A percentile compares a stretch with the other conserved stretches of the same genome.
Conservation (phyloP, 2,888 invertebrate species). For the Silvanus unidentatus region DNA sequence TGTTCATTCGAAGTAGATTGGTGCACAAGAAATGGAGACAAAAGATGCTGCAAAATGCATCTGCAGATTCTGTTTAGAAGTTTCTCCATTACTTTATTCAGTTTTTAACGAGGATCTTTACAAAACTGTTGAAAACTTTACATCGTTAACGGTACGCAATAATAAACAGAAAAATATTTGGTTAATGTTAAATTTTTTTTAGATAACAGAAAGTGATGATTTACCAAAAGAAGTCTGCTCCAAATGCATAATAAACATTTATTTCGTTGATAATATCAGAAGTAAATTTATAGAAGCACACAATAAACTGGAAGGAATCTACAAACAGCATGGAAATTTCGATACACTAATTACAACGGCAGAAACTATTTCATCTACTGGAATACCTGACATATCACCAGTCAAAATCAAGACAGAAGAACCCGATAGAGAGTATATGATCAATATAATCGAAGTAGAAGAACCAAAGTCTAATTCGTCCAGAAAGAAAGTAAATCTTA, state of each 20-base stretch:
- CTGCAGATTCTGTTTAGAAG: constrained; percentile 16
- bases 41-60: no score
- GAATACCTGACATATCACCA: no score
- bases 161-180: neutral
- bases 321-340: constrained; percentile 6
- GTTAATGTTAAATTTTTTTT: no score
- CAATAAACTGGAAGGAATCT: constrained; percentile 5
- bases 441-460: no score
- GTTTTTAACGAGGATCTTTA: constrained; percentile 11
- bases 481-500: no score
- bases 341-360: constrained; percentile 1
- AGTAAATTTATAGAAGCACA: constrained; percentile 15
- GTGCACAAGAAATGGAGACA: no score
- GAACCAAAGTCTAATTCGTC: no score
- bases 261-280: constrained; percentile 15
- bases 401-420: no score
- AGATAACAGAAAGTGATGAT: constrained; percentile 14
- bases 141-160: constrained; percentile 17
- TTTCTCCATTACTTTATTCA: constrained; percentile 11
- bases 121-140: constrained; percentile 15
- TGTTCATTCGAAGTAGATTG: no score
- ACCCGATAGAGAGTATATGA: no score
- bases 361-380: no score
- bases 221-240: constrained; percentile 17
- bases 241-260: constrained; percentile 15